Evolutionary conservation across 2,113 vertebrate species (phyloP).

Genomic region (Trematocara marginatum): DNA sequence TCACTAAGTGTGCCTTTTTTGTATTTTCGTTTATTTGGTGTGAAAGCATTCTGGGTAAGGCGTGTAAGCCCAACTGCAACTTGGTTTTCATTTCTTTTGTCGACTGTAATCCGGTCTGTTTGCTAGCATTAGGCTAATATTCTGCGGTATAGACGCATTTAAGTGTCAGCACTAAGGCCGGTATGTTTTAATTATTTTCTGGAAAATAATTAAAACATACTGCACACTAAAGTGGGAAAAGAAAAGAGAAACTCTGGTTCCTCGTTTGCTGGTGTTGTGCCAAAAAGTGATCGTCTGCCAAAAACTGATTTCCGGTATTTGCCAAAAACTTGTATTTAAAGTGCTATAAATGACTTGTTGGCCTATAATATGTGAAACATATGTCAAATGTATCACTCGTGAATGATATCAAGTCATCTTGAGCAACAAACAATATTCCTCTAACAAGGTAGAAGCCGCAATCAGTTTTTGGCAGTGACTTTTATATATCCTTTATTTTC

Average conservation of each 20-base stretch:
- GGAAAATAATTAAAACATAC: neutral
- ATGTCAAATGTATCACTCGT: neutral
- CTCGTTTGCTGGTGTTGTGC: too few relatives aligned
- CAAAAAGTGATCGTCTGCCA: too few relatives aligned
- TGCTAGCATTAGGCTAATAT: neutral
- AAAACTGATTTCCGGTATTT: too few relatives aligned
- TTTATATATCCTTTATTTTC: neutral
- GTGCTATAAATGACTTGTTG: neutral
- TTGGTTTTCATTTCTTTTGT: neutral
- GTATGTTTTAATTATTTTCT: neutral
- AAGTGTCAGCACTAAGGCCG: neutral
- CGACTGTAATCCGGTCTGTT: neutral
- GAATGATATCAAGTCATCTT: neutral
- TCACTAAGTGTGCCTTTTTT: rapidly evolving
- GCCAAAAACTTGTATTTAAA: neutral
- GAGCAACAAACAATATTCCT: neutral
- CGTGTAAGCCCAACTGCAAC: neutral
- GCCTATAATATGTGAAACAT: neutral
- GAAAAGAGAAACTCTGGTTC: neutral
- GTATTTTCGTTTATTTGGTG: neutral
- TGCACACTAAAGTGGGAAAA: neutral
- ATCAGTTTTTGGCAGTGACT: neutral
- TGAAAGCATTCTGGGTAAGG: rapidly evolving
- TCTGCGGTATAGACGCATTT: neutral
- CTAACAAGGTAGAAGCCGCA: neutral